Percentiles rank a stretch among this genome's conserved stretches.
Evolutionary conservation across 1,140 invertebrate species (phyloP).

Genomic region (Bombus sibiricus): DNA sequence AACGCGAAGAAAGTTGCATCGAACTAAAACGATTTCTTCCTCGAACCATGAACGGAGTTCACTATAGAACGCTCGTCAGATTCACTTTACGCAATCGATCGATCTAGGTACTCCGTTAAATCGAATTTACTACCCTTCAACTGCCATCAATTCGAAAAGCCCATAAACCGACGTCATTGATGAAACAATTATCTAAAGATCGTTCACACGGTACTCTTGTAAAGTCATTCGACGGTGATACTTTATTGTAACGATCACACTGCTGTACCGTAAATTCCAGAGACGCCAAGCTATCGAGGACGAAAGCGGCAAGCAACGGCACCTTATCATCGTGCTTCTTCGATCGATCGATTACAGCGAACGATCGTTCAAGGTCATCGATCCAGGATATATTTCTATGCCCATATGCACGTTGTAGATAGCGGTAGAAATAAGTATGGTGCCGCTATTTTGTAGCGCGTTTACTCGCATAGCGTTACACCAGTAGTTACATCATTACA

Average conservation of each 20-base stretch:
- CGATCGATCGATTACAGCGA: constrained; percentile 6
- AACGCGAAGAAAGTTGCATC: background rate
- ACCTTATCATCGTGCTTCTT: constrained; percentile 10
- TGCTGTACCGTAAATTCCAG: background rate
- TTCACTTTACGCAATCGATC: background rate
- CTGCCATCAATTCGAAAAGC: background rate
- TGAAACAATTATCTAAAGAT: background rate
- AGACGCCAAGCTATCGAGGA: background rate
- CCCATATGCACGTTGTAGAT: background rate
- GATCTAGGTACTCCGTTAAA: background rate
- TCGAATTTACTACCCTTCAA: background rate
- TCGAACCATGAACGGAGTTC: background rate
- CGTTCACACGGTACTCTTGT: background rate
- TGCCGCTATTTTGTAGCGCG: constrained; percentile 50
- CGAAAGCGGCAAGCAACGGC: constrained; percentile 41
- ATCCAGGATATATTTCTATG: background rate
- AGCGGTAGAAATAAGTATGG: background rate
- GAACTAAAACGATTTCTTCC: background rate
- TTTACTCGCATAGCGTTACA: constrained; percentile 25
- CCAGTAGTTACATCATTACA: constrained; percentile 53
- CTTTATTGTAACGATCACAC: background rate
- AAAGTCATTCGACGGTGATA: background rate
- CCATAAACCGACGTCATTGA: background rate
- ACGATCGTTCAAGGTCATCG: constrained; percentile 41
- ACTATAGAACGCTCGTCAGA: background rate